Base-by-base conservation (phyloP, 2,113 vertebrate species). In the Calcarius ornatus region DNA sequence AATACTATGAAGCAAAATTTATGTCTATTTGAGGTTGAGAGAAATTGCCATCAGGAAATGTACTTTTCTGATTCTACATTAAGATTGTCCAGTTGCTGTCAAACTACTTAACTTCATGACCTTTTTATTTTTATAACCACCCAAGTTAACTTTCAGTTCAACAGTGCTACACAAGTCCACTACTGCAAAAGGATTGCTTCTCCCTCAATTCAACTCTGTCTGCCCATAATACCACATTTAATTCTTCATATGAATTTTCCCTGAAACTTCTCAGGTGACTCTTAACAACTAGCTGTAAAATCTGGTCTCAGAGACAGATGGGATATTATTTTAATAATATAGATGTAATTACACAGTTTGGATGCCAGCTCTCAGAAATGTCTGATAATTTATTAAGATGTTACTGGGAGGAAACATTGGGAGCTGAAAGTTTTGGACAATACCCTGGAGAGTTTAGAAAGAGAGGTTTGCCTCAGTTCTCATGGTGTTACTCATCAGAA, bases 311-410 rank as follows among this genome's bases (percentile, higher is more conserved):
- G 81, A 86, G 72, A 88, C 76, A 96, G 94, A 65, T 86, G 92
- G 82, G 37, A 35, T 79, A 69, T 88, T 84, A 72, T 92, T 95
- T 88, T 86, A 86, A 68, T 97, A 91, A 95, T 48, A 51, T 37
- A 81, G 82, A 73, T 48, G 33, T 93, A 66, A 95, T 92, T 75
- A 84, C 68, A 63, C 61, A 92, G 25, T 61, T 71, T 77, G 76
- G 75, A 81, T 88, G 48, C 51, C 1, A 2, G 60, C 40, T 79
- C 45, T 86, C 57, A 57, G 65, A 78, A 92, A 68, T 3, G 8
- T 68, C 88, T 88, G 65, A 78, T 92, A 35, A 40, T 81, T 86
- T 94, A 91, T 92, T 88, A 88, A 81, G 56, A 68, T 59, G 56
- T 42, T 75, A 27, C 51, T 95, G 76, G 40, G 35, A 92, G 45